These are phyloP conservation scores for Brachirus orientalis DNA, from an alignment of 2,113 vertebrate species.

Conservation along the genomic window DNA sequence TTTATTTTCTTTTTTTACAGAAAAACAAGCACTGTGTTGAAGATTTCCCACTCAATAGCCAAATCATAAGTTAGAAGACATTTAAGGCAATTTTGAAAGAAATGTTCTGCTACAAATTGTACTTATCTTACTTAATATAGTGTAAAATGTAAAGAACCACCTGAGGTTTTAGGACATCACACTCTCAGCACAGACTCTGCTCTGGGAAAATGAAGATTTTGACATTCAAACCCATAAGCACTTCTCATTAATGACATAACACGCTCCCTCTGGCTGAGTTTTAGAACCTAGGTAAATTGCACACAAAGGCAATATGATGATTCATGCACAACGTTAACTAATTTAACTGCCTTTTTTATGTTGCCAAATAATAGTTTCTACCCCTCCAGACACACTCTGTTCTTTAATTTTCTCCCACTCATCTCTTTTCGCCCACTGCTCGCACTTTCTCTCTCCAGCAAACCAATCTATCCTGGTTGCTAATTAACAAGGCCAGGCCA, in stretches of 20 bases:
- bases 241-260: constrained; percentile 30
- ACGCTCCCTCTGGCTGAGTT: constrained; percentile 17
- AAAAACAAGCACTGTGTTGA: not conserved
- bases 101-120: no score
- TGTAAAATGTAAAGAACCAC: not conserved
- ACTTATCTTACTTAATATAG: not conserved
- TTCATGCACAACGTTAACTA: constrained; percentile 19
- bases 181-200: not conserved
- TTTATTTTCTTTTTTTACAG: not conserved
- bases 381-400: constrained; percentile 33
- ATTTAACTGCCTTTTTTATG: constrained; percentile 10
- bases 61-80: not conserved
- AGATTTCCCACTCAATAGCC: not conserved
- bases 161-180: constrained; percentile 8
- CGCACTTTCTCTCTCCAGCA: constrained; percentile 39
- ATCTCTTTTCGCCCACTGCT: constrained; percentile 21
- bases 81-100: not conserved
- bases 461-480: constrained; percentile 47
- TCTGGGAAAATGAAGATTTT: constrained; percentile 1
- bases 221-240: constrained; percentile 15
- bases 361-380: constrained; percentile 34
- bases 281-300: constrained; percentile 23
- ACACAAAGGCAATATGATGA: constrained; percentile 20
- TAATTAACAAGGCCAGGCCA: constrained; percentile 68
- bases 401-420: constrained; percentile 38